phyloP scores from a whole-genome alignment of 2,888 invertebrate species.

The Rhopalosiphum nymphaeae region DNA sequence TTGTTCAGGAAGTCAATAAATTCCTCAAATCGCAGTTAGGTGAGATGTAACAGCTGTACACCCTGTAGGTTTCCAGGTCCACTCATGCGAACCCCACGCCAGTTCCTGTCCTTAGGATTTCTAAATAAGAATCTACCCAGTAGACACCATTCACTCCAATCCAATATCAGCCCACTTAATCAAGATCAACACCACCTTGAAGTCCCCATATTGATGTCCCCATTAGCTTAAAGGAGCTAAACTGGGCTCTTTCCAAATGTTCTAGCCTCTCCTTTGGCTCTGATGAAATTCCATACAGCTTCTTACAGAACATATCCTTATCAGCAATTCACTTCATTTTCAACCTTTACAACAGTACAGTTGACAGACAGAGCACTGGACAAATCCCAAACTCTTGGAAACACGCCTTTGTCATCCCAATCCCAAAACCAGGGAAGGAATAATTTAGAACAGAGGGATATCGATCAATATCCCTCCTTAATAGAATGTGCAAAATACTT shows the following conservation, averaged over 20 bases:
- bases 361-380: not conserved
- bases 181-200: not conserved
- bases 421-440: no score
- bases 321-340: not conserved
- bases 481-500: constrained; percentile 18
- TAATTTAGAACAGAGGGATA: not conserved
- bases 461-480: not conserved
- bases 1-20: not conserved
- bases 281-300: constrained; percentile 36
- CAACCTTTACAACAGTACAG: not conserved
- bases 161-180: not conserved
- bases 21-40: not conserved
- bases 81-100: not conserved
- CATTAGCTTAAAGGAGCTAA: not conserved
- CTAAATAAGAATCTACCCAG: not conserved
- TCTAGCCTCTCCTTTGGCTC: constrained; percentile 4
- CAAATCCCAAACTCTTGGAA: no score
- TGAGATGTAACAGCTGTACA: constrained; percentile 5
- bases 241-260: not conserved
- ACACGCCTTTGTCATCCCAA: no score
- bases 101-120: no score
- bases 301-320: not conserved
- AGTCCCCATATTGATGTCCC: not conserved
- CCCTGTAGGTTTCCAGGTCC: not conserved
- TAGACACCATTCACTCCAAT: not conserved